phyloP scores from a whole-genome alignment of 2,797 vertebrate species.

The Novumbra hubbsi region DNA sequence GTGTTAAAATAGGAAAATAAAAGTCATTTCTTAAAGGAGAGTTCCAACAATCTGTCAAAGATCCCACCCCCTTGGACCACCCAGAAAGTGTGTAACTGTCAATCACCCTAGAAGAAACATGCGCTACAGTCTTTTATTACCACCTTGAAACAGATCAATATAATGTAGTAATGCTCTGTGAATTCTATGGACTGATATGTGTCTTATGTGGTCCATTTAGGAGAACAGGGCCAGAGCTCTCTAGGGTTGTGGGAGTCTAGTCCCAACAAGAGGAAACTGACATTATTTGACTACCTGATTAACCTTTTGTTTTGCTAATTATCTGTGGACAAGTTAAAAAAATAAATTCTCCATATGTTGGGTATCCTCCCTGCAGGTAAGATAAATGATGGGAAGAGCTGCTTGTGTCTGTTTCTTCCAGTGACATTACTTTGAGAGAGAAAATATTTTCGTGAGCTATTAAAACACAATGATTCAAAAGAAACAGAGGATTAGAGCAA shows the following conservation, averaged over 20 bases:
- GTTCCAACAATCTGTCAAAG: constrained; percentile 44
- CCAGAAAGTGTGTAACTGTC: constrained; percentile 63
- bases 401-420: too few species aligned
- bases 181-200: background rate
- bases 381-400: too few species aligned
- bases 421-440: background rate
- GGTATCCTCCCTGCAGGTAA: too few species aligned
- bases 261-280: too few species aligned
- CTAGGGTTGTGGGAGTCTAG: too few species aligned
- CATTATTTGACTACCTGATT: too few species aligned
- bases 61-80: constrained; percentile 58
- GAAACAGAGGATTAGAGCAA: background rate
- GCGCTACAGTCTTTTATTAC: constrained; percentile 47
- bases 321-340: too few species aligned
- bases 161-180: background rate
- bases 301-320: too few species aligned
- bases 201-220: too few species aligned
- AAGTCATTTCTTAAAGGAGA: constrained; percentile 48
- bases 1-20: constrained; percentile 50
- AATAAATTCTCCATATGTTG: too few species aligned
- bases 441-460: background rate
- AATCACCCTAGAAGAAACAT: constrained; percentile 61
- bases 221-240: too few species aligned
- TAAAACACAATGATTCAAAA: background rate
- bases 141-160: constrained; percentile 5